Percentiles rank a stretch among this genome's conserved stretches.
phyloP scores from a whole-genome alignment of 2,113 vertebrate genomes.

The Perca flavescens region DNA sequence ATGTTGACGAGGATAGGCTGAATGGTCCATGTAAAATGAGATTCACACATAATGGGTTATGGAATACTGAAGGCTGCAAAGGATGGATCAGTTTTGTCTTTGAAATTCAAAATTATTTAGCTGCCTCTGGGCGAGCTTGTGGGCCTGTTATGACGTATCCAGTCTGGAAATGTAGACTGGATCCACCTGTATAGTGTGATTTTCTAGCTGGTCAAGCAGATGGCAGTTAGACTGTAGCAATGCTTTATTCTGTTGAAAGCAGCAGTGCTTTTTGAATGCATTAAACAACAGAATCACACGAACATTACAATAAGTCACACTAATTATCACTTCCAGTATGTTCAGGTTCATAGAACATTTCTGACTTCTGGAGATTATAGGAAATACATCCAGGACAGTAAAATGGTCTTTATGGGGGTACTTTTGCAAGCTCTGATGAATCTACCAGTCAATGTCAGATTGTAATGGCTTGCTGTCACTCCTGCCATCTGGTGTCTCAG shows the following conservation, averaged over 20 bases:
- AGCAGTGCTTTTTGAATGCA: neutral
- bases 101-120: neutral
- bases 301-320: no score
- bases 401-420: neutral
- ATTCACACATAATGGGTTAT: no score
- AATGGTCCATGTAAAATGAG: neutral
- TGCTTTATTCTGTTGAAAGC: neutral
- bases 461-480: constrained; percentile 34
- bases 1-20: neutral
- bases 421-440: neutral
- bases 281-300: neutral
- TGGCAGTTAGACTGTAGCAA: neutral
- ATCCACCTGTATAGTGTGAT: neutral
- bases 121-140: neutral
- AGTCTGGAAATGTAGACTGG: neutral
- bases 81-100: neutral
- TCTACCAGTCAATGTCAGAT: constrained; percentile 4
- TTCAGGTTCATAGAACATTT: constrained; percentile 4
- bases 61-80: neutral
- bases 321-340: constrained; percentile 31
- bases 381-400: neutral
- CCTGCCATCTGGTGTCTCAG: constrained; percentile 56
- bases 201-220: neutral
- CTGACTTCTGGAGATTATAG: neutral
- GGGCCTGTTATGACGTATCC: neutral